Percentiles rank a stretch among this genome's conserved stretches.
These are phyloP conservation scores for Percopsis transmontana DNA, from an alignment of 2,113 vertebrate genomes.

Conservation along the genomic window DNA sequence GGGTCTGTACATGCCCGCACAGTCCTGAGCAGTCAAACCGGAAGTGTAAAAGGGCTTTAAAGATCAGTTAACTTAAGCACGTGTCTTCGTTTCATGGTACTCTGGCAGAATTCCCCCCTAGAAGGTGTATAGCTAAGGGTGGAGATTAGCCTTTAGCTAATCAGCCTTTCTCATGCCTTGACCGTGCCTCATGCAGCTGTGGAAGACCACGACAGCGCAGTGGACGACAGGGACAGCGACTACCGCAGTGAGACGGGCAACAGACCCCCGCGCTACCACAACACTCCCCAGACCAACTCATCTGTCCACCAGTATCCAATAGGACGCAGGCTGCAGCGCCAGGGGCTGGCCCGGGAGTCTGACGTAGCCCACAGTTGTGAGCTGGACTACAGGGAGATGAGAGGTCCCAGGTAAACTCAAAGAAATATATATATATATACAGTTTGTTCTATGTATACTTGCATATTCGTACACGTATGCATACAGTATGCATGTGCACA, in stretches of 20 bases:
- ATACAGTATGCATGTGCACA: neutral
- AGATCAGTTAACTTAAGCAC: too few relatives aligned
- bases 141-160: too few relatives aligned
- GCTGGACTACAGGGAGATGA: conserved; percentile 81
- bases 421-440: conserved; percentile 4
- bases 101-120: too few relatives aligned
- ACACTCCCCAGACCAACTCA: conserved; percentile 87
- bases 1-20: too few relatives aligned
- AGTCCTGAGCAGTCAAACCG: too few relatives aligned
- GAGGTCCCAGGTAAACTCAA: conserved; percentile 80
- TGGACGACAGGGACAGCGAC: conserved; percentile 91
- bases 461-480: neutral
- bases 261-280: conserved; percentile 86
- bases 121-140: too few relatives aligned
- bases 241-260: conserved; percentile 91
- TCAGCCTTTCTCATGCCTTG: too few relatives aligned
- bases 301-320: conserved; percentile 89
- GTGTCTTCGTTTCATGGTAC: too few relatives aligned
- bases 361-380: conserved; percentile 83
- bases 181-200: conserved; percentile 77
- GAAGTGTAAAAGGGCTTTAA: too few relatives aligned
- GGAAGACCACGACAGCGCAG: conserved; percentile 89
- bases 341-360: conserved; percentile 72
- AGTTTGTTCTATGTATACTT: neutral
- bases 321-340: conserved; percentile 79